Base-by-base conservation (phyloP, 2,113 vertebrate genomes). In the Antennarius striatus region DNA sequence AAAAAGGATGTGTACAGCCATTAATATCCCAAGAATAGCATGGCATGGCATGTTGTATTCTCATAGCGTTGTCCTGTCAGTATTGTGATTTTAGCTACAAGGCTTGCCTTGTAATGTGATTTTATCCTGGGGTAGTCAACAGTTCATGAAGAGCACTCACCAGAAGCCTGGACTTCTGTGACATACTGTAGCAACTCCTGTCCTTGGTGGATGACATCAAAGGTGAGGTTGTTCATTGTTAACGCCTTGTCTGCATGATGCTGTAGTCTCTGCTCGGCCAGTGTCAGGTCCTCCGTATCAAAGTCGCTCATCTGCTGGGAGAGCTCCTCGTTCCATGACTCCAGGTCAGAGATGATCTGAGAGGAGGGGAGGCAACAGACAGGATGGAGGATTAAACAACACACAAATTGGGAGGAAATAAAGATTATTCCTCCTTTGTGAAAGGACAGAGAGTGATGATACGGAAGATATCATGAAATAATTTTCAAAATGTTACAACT, bases 181-280 rank as follows among this genome's bases (percentile, higher is more conserved):
- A 99, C 98, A 59, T 96, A 99, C 88, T 99, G 98, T 64, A 98
- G 77, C 59, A 99, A 90, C 88, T 99, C 98, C 73, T 99, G 98
- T 15, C 98, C 98, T 91, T 99, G 98, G 90, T 99, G 98, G 83
- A 99, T 97, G 88, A 99, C 97, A 52, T 99, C 97, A 32, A 99
- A 99, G 64, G 97, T 98, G 80, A 99, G 90, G 91, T 99, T 99
- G 90, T 99, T 99, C 96, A 99, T 98, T 62, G 97, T 99, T 30
- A 99, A 88, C 5, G 97, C 96, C 91, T 99, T 99, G 92, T 99
- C 98, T 0, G 98, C 97, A 29, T 99, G 98, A 79, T 99, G 98
- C 88, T 99, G 98, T 39, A 99, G 94, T 65, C 96, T 93, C 88
- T 99, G 98, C 60, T 99, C 98, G 0, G 98, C 98, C 73, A 99